Percentiles rank a stretch among this genome's conserved stretches.
Evolutionary conservation across 2,888 invertebrate genomes (phyloP).

Genomic region (Caenorhabditis doughertyi): DNA sequence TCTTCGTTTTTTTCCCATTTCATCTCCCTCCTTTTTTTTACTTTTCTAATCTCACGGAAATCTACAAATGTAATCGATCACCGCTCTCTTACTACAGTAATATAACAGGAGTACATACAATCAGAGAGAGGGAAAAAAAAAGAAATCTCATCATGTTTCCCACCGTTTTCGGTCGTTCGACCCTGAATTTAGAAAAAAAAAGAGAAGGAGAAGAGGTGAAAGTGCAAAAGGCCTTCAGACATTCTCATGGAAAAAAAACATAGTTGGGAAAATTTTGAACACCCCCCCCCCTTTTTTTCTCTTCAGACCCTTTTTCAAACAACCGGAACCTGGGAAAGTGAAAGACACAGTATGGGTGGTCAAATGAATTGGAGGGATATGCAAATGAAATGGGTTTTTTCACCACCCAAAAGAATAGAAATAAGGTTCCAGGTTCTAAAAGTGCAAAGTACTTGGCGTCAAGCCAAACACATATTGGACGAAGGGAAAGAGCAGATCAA

Average conservation of each 20-base stretch:
- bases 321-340: constrained; percentile 21
- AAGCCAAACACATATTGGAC: background rate
- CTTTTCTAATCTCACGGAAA: constrained; percentile 50
- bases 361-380: constrained; percentile 4
- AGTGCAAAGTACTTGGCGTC: constrained; percentile 32
- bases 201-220: background rate
- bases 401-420: background rate
- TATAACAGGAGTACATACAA: background rate
- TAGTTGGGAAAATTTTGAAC: background rate
- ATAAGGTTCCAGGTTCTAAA: constrained; percentile 15
- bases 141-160: background rate
- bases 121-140: background rate
- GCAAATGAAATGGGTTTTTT: constrained; percentile 22
- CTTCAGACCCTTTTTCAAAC: background rate
- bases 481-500: constrained; percentile 16
- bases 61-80: constrained; percentile 51
- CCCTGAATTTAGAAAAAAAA: constrained; percentile 18
- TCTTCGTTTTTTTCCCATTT: background rate
- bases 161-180: constrained; percentile 11
- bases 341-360: constrained; percentile 19
- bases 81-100: background rate
- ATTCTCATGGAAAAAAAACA: constrained; percentile 18
- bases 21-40: background rate
- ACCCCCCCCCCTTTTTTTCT: background rate
- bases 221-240: constrained; percentile 18